phyloP scores from a whole-genome alignment of 2,888 invertebrate genomes.

The Calameuta pallipes region DNA sequence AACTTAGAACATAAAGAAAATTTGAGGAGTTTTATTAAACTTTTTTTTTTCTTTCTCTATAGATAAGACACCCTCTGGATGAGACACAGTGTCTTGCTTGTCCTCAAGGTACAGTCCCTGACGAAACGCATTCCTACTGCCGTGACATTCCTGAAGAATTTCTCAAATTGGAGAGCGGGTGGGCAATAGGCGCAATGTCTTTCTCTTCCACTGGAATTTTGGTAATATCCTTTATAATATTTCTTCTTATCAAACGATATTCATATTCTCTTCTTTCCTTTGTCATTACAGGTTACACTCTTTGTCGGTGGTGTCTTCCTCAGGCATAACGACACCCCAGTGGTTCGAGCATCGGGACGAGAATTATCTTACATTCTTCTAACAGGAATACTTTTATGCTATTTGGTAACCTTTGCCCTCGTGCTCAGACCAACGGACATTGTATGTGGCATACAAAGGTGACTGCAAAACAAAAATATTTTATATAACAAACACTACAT shows the following conservation, averaged over 20 bases:
- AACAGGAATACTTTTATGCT: constrained; percentile 90
- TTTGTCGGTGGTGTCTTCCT: constrained; percentile 86
- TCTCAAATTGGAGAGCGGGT: constrained; percentile 83
- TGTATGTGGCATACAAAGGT: constrained; percentile 92
- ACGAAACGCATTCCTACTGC: constrained; percentile 79
- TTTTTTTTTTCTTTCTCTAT: constrained; percentile 34
- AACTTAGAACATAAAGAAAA: not conserved
- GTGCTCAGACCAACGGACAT: constrained; percentile 88
- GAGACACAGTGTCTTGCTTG: constrained; percentile 89
- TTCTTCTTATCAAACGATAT: constrained; percentile 4
- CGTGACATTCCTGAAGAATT: constrained; percentile 85
- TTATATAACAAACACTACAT: not conserved
- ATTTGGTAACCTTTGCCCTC: constrained; percentile 91
- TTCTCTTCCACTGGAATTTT: constrained; percentile 88
- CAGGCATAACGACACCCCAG: constrained; percentile 91
- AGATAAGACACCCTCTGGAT: constrained; percentile 84
- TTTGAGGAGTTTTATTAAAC: not conserved
- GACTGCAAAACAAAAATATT: constrained; percentile 30
- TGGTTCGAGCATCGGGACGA: constrained; percentile 95
- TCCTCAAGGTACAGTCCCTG: constrained; percentile 85
- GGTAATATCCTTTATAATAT: constrained; percentile 66
- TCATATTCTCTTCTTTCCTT: not conserved
- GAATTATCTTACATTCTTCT: constrained; percentile 92
- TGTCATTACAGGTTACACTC: constrained; percentile 58
- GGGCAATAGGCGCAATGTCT: constrained; percentile 94